These are phyloP conservation scores for Rhagophthalmus giganteus DNA, from an alignment of 2,888 invertebrate genomes.

Conservation along the genomic window DNA sequence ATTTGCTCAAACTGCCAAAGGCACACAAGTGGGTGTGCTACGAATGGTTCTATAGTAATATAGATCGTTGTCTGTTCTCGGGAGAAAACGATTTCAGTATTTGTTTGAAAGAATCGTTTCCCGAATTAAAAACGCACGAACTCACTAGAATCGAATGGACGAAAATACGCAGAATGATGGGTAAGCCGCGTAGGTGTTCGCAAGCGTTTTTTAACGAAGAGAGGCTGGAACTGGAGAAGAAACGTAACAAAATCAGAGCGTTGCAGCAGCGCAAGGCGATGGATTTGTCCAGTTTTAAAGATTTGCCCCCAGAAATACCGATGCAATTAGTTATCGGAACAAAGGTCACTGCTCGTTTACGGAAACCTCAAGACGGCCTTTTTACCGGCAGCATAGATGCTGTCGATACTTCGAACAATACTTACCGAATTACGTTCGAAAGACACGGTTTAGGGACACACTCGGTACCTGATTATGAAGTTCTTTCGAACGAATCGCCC, in stretches of 20 bases:
- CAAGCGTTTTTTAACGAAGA: constrained; percentile 96
- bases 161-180: constrained; percentile 93
- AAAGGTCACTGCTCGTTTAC: constrained; percentile 86
- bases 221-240: constrained; percentile 83
- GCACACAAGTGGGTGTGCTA: constrained; percentile 99
- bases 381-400: constrained; percentile 90
- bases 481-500: constrained; percentile 87
- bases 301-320: constrained; percentile 92
- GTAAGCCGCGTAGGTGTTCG: constrained; percentile 93
- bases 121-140: constrained; percentile 82
- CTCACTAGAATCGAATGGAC: constrained; percentile 93
- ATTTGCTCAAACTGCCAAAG: constrained; percentile 94
- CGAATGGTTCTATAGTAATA: constrained; percentile 99
- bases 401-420: constrained; percentile 91
- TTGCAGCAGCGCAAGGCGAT: constrained; percentile 89
- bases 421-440: constrained; percentile 94
- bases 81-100: constrained; percentile 96
- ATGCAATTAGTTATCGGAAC: constrained; percentile 93
- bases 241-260: constrained; percentile 87
- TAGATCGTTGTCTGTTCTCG: constrained; percentile 91
- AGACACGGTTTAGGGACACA: constrained; percentile 90
- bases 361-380: constrained; percentile 93
- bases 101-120: constrained; percentile 91
- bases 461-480: constrained; percentile 96
- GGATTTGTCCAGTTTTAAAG: constrained; percentile 75